Base-by-base conservation (phyloP, 2,113 vertebrate genomes). In the Bubo blakistoni region DNA sequence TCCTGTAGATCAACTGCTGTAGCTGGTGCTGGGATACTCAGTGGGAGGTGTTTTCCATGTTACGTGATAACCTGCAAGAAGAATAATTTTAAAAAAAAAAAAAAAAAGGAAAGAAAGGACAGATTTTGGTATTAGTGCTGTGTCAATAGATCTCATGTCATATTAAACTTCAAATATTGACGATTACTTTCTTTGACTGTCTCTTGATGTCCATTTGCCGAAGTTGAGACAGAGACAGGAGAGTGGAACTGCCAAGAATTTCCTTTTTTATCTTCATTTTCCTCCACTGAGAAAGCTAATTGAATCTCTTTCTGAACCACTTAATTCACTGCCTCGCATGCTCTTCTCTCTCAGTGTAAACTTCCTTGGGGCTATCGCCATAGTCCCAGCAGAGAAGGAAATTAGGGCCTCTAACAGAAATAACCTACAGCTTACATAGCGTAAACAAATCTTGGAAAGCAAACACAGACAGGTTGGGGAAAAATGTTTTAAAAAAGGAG, bases 371-470 rank as follows among this genome's bases (percentile, higher is more conserved):
- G 91, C 95, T 95, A 95, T 95, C 8, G 3, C 90, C 59, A 57
- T 86, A 85, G 91, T 95, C 95, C 86, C 91, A 85, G 78, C 81
- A 95, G 91, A 95, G 86, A 70, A 96, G 94, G 95, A 95, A 97
- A 96, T 96, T 92, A 97, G 92, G 94, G 87, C 93, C 87, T 96
- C 32, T 92, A 83, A 91, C 71, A 96, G 95, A 95, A 97, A 90
- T 95, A 96, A 95, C 87, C 89, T 94, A 96, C 93, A 93, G 94
- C 81, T 94, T 94, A 86, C 87, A 94, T 86, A 93, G 91, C 74
- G 66, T 97, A 97, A 96, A 96, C 94, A 97, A 95, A 94, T 91
- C 86, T 52, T 95, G 74, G 91, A 97, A 95, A 95, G 84, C 91
- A 96, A 96, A 96, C 94, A 96, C 59, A 90, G 90, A 73, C 93